Percentiles rank a stretch among this genome's conserved stretches.
phyloP scores from a whole-genome alignment of 1,140 invertebrate species.

The Lepidostoma basale region DNA sequence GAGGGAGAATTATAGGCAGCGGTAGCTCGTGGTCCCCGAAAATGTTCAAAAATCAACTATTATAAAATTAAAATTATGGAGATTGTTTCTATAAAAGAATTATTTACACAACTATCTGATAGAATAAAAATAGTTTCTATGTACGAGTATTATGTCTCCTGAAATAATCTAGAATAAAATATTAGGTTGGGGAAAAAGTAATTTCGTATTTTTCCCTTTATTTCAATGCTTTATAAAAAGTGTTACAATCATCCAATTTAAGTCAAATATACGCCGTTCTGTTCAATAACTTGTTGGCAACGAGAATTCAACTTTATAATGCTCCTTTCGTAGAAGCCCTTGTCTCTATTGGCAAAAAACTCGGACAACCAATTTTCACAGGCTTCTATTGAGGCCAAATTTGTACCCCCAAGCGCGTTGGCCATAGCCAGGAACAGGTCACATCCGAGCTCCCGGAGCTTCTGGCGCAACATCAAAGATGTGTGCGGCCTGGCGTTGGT shows the following conservation, averaged over 20 bases:
- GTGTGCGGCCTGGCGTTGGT: slow-evolving; percentile 8
- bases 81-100: too few relatives aligned
- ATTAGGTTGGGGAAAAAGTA: slow-evolving; percentile 3
- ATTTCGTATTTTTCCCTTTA: slow-evolving; percentile 10
- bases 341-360: slow-evolving; percentile 5
- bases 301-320: not conserved
- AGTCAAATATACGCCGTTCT: slow-evolving; percentile 4
- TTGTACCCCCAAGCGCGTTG: not conserved
- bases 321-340: not conserved
- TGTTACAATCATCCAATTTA: not conserved
- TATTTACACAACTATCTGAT: too few relatives aligned
- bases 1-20: too few relatives aligned
- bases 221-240: slow-evolving; percentile 7
- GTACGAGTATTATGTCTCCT: too few relatives aligned
- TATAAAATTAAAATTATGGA: too few relatives aligned
- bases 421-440: not conserved
- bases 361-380: slow-evolving; percentile 2
- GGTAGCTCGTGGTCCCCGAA: too few relatives aligned
- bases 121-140: too few relatives aligned
- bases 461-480: slow-evolving; percentile 8
- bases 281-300: slow-evolving; percentile 16
- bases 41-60: too few relatives aligned
- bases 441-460: not conserved
- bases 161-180: too few relatives aligned
- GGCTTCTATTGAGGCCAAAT: not conserved